Percentiles rank a stretch among this genome's conserved stretches.
These are phyloP conservation scores for Leptinotarsa tumamoca DNA, from an alignment of 2,888 invertebrate genomes.

Conservation along the genomic window DNA sequence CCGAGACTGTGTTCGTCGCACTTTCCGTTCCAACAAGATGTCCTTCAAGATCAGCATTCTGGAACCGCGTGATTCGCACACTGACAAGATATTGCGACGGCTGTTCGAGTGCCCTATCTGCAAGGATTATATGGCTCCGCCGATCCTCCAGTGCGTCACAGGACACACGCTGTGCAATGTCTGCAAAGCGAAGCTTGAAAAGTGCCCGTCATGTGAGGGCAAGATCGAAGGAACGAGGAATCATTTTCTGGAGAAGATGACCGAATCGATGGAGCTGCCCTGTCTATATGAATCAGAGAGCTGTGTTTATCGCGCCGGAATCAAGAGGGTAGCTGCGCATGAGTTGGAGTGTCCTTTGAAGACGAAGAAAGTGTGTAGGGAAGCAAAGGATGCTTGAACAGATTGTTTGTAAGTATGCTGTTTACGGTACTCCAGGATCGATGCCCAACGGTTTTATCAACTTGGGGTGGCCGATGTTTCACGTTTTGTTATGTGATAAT, in stretches of 20 bases:
- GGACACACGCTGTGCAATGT: conserved; percentile 44
- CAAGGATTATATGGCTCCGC: conserved; percentile 50
- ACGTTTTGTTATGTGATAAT: too few species aligned
- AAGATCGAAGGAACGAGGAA: conserved; percentile 39
- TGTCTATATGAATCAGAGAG: conserved; percentile 36
- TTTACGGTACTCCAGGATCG: neutral
- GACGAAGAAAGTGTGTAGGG: conserved; percentile 31
- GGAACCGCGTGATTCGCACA: conserved; percentile 24
- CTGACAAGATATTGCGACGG: conserved; percentile 36
- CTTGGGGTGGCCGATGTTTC: too few species aligned
- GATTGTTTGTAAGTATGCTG: conserved; percentile 11
- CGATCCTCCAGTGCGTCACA: conserved; percentile 42
- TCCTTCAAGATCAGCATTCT: conserved; percentile 33
- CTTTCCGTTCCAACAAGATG: conserved; percentile 30
- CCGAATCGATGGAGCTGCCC: conserved; percentile 37
- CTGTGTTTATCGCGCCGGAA: conserved; percentile 32
- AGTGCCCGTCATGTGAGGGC: conserved; percentile 44
- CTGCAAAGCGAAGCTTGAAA: conserved; percentile 39
- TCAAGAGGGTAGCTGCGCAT: conserved; percentile 41
- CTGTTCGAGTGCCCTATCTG: conserved; percentile 55
- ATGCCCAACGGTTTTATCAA: too few species aligned
- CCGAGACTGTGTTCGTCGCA: conserved; percentile 30
- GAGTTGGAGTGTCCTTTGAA: conserved; percentile 39
- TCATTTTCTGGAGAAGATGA: conserved; percentile 36
- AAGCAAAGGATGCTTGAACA: conserved; percentile 12